Conservation (phyloP, 2,888 invertebrate species). For the Morpho deidamia region DNA sequence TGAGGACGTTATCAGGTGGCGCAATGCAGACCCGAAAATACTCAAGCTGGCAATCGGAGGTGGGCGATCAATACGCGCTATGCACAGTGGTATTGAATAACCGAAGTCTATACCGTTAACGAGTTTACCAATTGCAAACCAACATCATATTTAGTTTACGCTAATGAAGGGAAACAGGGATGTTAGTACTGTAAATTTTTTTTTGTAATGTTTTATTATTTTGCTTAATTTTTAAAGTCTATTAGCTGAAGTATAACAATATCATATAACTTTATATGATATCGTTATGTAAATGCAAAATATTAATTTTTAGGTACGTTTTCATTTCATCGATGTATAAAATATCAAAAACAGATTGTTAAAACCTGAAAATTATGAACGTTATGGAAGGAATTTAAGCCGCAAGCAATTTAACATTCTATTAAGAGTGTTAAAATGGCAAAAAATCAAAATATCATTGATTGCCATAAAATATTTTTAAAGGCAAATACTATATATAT, state of each 20-base stretch:
- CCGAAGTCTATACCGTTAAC: not conserved
- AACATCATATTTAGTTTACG: not conserved
- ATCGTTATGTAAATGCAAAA: too few relatives aligned
- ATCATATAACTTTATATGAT: too few relatives aligned
- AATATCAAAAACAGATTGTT: not conserved
- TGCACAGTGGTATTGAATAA: conserved; percentile 8
- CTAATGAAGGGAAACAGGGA: not conserved
- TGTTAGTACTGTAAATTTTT: too few relatives aligned
- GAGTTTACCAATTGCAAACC: too few relatives aligned
- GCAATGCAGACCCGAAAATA: conserved; percentile 64
- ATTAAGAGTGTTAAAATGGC: not conserved
- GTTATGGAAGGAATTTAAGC: not conserved
- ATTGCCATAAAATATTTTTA: too few relatives aligned
- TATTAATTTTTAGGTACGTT: too few relatives aligned
- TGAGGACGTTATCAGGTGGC: conserved; percentile 60
- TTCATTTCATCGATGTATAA: not conserved
- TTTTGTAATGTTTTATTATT: too few relatives aligned
- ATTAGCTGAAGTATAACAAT: too few relatives aligned
- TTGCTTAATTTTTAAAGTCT: too few relatives aligned
- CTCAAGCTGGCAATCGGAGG: conserved; percentile 35
- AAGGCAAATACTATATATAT: not conserved
- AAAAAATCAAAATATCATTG: too few relatives aligned
- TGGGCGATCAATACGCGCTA: conserved; percentile 46
- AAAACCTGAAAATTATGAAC: not conserved
- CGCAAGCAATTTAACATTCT: conserved; percentile 7